Evolutionary conservation across 2,797 vertebrate species (phyloP).

Genomic region (Channa striata): DNA sequence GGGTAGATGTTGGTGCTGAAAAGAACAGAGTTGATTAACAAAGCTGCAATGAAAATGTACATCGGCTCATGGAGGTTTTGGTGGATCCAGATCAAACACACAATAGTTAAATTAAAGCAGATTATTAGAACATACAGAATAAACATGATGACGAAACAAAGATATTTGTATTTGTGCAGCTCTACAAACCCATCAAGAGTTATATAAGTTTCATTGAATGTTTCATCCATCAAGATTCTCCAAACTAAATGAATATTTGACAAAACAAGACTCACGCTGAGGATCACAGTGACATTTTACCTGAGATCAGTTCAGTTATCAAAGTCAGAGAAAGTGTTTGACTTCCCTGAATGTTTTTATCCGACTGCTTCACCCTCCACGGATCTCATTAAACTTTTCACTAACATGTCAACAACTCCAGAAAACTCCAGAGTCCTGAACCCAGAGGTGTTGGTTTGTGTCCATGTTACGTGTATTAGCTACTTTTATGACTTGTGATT

Average conservation of each 20-base stretch:
- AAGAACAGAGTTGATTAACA: neutral
- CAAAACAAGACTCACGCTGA: too few relatives aligned
- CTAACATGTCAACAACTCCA: neutral
- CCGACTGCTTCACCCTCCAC: neutral
- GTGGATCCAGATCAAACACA: neutral
- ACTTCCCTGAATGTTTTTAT: neutral
- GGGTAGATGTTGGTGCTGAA: conserved; percentile 44
- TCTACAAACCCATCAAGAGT: conserved; percentile 42
- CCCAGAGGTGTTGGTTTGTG: conserved; percentile 4
- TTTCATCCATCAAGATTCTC: neutral
- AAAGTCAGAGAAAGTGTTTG: neutral
- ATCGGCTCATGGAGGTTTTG: neutral
- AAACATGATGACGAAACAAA: conserved; percentile 42
- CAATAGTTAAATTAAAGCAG: neutral
- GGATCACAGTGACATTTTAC: too few relatives aligned
- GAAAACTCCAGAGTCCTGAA: too few relatives aligned
- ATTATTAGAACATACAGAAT: neutral
- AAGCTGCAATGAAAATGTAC: neutral
- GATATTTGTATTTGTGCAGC: conserved; percentile 30
- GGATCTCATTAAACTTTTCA: conserved; percentile 20
- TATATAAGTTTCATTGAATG: conserved; percentile 37
- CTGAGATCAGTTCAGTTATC: too few relatives aligned
- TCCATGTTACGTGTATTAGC: too few relatives aligned
- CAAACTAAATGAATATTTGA: too few relatives aligned
- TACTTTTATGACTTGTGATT: too few relatives aligned